Percentiles rank a stretch among this genome's conserved stretches.
Evolutionary conservation across 2,888 invertebrate species (phyloP).

Genomic region (Heliconius ethilla): DNA sequence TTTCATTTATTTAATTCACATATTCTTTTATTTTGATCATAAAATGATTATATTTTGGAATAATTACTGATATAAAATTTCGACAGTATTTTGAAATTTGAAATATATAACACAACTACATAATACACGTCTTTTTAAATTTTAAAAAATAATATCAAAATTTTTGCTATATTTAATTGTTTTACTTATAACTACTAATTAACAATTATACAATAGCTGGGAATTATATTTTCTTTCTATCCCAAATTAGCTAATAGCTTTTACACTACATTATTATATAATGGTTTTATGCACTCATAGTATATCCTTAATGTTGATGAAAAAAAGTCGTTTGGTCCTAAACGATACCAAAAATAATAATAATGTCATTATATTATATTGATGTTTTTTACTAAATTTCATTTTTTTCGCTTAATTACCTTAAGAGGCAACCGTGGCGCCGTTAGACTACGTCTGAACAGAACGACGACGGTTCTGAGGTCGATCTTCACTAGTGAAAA

Average conservation of each 20-base stretch:
- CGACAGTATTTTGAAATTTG: neutral
- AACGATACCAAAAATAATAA: neutral
- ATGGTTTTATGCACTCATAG: neutral
- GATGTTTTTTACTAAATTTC: too few species aligned
- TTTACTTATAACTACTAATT: constrained; percentile 12
- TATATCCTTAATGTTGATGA: neutral
- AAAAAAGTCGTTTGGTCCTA: neutral
- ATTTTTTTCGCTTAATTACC: neutral
- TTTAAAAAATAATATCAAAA: neutral
- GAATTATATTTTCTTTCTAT: constrained; percentile 12
- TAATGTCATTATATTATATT: too few species aligned
- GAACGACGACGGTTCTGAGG: neutral
- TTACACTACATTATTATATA: constrained; percentile 12
- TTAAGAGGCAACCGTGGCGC: neutral
- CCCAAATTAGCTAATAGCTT: constrained; percentile 17
- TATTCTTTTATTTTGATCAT: neutral
- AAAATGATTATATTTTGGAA: neutral
- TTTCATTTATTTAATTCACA: too few species aligned
- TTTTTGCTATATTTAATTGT: neutral
- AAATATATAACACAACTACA: neutral
- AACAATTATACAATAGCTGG: constrained; percentile 5
- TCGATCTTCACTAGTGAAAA: too few species aligned
- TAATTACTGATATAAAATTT: neutral
- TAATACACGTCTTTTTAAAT: neutral
- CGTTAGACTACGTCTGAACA: neutral